Conservation (phyloP, 2,797 vertebrate genomes). For the Acrossocheilus wenchowensis region DNA sequence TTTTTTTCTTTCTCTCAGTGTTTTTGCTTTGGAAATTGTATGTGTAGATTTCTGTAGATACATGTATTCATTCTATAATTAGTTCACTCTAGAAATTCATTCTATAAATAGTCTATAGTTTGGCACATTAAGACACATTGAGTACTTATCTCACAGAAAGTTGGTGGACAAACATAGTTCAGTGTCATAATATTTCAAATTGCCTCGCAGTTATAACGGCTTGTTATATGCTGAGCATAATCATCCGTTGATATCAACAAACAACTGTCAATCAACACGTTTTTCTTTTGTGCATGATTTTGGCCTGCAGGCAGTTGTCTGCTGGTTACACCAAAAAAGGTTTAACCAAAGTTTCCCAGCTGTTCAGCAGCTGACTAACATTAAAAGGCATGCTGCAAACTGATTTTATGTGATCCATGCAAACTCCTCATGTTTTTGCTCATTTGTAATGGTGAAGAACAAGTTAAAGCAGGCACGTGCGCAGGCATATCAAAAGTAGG, state of each 20-base stretch:
- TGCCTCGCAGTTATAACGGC: background rate
- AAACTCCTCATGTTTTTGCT: background rate
- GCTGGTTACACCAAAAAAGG: background rate
- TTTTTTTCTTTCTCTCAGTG: background rate
- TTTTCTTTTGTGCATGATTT: conserved; percentile 16
- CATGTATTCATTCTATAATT: background rate
- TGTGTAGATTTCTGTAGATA: background rate
- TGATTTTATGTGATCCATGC: background rate
- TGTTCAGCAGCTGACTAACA: background rate
- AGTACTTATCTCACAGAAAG: background rate
- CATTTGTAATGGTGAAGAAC: background rate
- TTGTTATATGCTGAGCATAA: background rate
- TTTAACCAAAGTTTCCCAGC: background rate
- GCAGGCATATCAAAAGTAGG: background rate
- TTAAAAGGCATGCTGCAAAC: background rate
- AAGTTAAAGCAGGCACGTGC: conserved; percentile 1
- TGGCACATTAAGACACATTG: background rate
- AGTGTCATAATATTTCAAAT: background rate
- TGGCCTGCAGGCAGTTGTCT: background rate
- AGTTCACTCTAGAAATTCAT: no score
- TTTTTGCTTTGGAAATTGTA: background rate
- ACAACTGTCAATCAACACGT: background rate
- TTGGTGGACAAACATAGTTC: background rate
- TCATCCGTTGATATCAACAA: background rate
- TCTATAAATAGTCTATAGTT: background rate